Base-by-base conservation (phyloP, 2,797 vertebrate species). In the Galago senegalensis region DNA sequence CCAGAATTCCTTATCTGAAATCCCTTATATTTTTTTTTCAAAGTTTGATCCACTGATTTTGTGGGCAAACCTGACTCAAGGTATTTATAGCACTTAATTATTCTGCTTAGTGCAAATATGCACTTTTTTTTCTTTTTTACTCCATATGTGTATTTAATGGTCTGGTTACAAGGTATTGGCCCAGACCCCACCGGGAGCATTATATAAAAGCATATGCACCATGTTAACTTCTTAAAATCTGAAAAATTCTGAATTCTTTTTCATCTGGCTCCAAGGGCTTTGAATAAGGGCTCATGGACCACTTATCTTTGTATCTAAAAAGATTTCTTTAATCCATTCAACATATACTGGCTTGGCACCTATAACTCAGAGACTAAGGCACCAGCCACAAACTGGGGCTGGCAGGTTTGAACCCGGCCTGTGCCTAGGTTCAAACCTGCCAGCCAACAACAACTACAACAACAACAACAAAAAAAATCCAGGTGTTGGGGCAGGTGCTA, bases 201-300 rank as follows among this genome's bases (percentile, higher is more conserved):
- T 70, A 3, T 2, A 1, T 16, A 88, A 34, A 3, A 84, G 21
- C 27, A 87, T 46, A 27, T 67, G 40, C 4, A 69, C 73, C 73
- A 20, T n/a, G 69, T 67, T 56, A 85, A n/a, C 40, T 72, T 95
- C 43, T 67, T 56, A 90, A 96, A 84, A 80, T 61, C 34, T 63
- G 46, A 63, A 70, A 86, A 80, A 72, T 58, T 93, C 63, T 91
- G 31, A 92, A 90, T 65, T 87, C n/a, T 43, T 89, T 89, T 93
- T 65, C 61, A 77, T 81, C 21, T 91, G 43, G 11, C 20, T 69
- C 17, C 21, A 88, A 67, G 29, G 12, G 3, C 73, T 91, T 86
- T 82, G n/a, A 46, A 70, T 69, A 89, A 83, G 40, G 79, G 56
- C 63, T 25, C 85, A 14, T 56, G 10, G 16, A 79, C 29, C 40